Base-by-base conservation (phyloP, 2,797 vertebrate species). In the Crenuchus spilurus region DNA sequence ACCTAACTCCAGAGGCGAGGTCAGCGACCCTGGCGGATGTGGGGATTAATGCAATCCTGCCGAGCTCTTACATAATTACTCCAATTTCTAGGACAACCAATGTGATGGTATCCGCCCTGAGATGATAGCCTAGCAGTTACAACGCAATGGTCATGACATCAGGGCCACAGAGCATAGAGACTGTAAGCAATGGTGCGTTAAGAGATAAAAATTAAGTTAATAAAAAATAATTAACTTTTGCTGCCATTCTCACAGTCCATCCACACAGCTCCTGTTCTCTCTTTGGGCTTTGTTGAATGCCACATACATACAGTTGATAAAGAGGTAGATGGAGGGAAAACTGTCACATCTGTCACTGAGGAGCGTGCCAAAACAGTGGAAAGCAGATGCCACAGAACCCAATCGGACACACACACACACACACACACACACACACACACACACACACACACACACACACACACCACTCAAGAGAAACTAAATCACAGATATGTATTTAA, bases 31-130 rank as follows among this genome's bases (percentile, higher is more conserved):
- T 11, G 61, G 65, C 3, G 72, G 60, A 85, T 73, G 7, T 66
- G 55, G 68, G 10, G 70, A 79, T 83, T 83, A 78, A 63, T 33
- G 28, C 31, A 74, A 70, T 76, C 28, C 68, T 24, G 64, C 61
- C 48, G 51, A 83, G 51, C 41, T 76, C 22, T 78, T 74, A 72
- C 24, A 69, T 82, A 65, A 80, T 74, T 69, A 76, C 60, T 77
- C 22, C 60, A 58, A 74, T 76, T 81, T 82, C 74, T 68, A 69
- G 75, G 57, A 52, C 49, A 63, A 60, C 16, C 14, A 28, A 46
- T 28, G 46, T 31, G 42, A 49, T 78, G 26, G 39, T 77, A 75
- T 41, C 57, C 55, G 72, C 46, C 61, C 44, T 35, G 31, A 74
- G 62, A 22, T 26, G 6, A 44, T 60, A 24, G 14, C 13, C 18